A percentile compares a stretch with the other conserved stretches of the same genome.
Evolutionary conservation across 2,113 vertebrate species (phyloP).

Genomic region (Tretioscincus oriximinensis): DNA sequence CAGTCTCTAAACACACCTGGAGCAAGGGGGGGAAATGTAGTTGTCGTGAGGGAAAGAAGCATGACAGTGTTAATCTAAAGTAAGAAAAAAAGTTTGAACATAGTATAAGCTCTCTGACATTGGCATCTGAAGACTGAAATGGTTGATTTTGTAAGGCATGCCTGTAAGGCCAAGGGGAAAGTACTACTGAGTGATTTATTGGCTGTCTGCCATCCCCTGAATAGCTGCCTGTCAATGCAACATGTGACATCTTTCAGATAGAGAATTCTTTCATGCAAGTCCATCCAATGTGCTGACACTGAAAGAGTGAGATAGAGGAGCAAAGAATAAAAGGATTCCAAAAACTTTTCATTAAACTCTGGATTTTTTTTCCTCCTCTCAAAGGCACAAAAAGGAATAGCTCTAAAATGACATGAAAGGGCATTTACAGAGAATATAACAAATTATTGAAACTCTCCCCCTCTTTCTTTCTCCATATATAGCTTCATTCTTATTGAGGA

Average conservation of each 20-base stretch:
- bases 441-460: neutral
- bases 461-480: too few species aligned
- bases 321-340: slow-evolving; percentile 23
- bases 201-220: slow-evolving; percentile 41
- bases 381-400: slow-evolving; percentile 14
- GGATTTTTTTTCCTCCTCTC: neutral
- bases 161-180: slow-evolving; percentile 11
- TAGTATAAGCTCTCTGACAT: slow-evolving; percentile 38
- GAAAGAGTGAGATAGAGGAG: neutral
- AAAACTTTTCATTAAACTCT: slow-evolving; percentile 27
- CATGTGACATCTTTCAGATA: slow-evolving; percentile 53
- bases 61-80: slow-evolving; percentile 3
- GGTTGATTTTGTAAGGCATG: slow-evolving; percentile 34
- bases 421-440: neutral
- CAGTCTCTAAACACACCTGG: slow-evolving; percentile 26
- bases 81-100: slow-evolving; percentile 42
- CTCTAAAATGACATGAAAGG: slow-evolving; percentile 21
- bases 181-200: slow-evolving; percentile 53
- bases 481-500: too few species aligned
- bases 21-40: neutral
- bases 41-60: neutral
- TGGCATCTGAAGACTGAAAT: slow-evolving; percentile 9
- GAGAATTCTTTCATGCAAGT: slow-evolving; percentile 42
- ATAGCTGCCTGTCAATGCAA: slow-evolving; percentile 52
- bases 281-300: slow-evolving; percentile 33